Conservation (phyloP, 2,797 vertebrate genomes). For the Sphenopsis melanotis region DNA sequence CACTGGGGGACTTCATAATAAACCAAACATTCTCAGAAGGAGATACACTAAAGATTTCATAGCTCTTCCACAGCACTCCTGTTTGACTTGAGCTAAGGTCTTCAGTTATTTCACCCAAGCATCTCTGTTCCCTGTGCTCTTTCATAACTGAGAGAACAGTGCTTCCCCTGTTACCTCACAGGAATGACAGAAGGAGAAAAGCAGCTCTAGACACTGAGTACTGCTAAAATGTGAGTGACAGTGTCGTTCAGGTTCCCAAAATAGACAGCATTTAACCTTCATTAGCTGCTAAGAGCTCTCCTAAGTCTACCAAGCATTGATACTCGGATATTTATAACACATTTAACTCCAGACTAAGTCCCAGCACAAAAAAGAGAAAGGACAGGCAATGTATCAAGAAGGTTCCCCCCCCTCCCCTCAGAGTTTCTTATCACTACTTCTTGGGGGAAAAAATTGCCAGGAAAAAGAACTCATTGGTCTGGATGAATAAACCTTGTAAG, state of each 20-base stretch:
- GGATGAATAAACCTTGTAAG: not conserved
- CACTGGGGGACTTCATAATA: not conserved
- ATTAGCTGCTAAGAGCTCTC: conserved; percentile 43
- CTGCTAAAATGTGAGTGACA: not conserved
- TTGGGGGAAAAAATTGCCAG: not conserved
- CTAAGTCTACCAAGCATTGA: not conserved
- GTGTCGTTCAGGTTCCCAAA: conserved; percentile 13
- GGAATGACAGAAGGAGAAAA: not conserved
- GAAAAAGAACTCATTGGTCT: not conserved
- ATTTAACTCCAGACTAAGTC: conserved; percentile 5
- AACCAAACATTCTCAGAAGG: not conserved
- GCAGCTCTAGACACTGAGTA: not conserved
- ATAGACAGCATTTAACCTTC: conserved; percentile 46
- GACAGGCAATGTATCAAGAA: not conserved
- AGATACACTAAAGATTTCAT: not conserved
- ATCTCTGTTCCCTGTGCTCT: not conserved
- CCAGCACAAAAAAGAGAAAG: not conserved
- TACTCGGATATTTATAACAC: conserved; percentile 29
- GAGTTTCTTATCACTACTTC: not conserved
- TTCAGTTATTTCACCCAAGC: not conserved
- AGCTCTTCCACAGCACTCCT: not conserved
- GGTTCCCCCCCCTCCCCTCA: not conserved
- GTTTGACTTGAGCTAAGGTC: not conserved
- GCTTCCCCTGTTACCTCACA: not conserved
- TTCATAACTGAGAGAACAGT: not conserved